These are phyloP conservation scores for Cochlearius cochlearius DNA, from an alignment of 2,113 vertebrate species.

Conservation along the genomic window DNA sequence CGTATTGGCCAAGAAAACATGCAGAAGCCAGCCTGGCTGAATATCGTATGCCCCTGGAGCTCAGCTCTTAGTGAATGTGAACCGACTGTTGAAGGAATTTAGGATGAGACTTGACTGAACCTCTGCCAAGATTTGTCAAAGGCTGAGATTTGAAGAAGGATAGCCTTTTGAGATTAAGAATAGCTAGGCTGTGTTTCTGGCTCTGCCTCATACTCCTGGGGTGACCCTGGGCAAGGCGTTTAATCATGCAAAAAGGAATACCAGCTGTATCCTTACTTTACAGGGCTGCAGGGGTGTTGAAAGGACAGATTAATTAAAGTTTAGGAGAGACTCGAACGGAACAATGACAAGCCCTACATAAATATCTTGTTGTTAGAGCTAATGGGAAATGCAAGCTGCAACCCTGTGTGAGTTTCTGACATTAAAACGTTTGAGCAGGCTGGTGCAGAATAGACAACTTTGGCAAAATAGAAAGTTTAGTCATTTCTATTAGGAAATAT, in stretches of 20 bases:
- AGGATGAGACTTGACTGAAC: slow-evolving; percentile 52
- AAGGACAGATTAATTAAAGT: slow-evolving; percentile 61
- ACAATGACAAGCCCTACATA: slow-evolving; percentile 26
- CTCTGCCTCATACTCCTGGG: slow-evolving; percentile 24
- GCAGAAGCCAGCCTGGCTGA: slow-evolving; percentile 51
- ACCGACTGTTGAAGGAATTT: slow-evolving; percentile 45
- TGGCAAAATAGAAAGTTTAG: not conserved
- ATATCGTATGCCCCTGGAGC: slow-evolving; percentile 23
- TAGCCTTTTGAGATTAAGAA: slow-evolving; percentile 40
- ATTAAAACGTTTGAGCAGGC: not conserved
- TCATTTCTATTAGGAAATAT: not conserved
- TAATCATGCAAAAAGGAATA: slow-evolving; percentile 61
- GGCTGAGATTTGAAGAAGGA: slow-evolving; percentile 34
- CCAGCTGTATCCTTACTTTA: slow-evolving; percentile 26
- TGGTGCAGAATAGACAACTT: not conserved
- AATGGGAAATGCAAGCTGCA: slow-evolving; percentile 7
- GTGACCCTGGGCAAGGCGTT: slow-evolving; percentile 38
- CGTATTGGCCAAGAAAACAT: slow-evolving; percentile 23
- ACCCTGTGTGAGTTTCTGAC: not conserved
- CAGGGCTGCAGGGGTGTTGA: slow-evolving; percentile 35
- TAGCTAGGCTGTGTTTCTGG: slow-evolving; percentile 18
- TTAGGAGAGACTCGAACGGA: not conserved
- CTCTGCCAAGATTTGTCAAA: slow-evolving; percentile 48
- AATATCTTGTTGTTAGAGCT: slow-evolving; percentile 18
- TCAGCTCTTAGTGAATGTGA: slow-evolving; percentile 31